phyloP scores from a whole-genome alignment of 1,140 invertebrate species.

The Nylanderia fulva region DNA sequence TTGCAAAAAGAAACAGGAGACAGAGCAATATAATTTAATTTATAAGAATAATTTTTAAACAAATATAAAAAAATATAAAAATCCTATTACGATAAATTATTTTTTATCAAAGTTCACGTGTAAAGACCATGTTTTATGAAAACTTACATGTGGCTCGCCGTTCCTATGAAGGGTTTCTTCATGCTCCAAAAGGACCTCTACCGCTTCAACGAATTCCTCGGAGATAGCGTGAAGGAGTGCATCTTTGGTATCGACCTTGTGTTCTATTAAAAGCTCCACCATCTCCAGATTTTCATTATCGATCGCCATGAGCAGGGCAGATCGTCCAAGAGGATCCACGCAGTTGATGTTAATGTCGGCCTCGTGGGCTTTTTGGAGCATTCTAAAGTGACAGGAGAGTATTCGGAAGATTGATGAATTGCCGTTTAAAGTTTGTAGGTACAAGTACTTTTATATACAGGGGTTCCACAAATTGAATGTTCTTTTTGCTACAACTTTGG shows the following conservation, averaged over 20 bases:
- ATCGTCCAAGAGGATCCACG: constrained; percentile 97
- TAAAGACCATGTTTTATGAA: neutral
- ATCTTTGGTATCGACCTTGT: constrained; percentile 96
- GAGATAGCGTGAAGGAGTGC: constrained; percentile 98
- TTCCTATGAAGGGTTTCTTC: constrained; percentile 93
- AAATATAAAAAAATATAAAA: neutral
- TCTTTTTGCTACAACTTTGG: too few species aligned
- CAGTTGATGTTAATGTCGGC: constrained; percentile 98
- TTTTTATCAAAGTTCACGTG: neutral
- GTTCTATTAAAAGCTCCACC: constrained; percentile 97
- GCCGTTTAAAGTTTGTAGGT: neutral
- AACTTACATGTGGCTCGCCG: constrained; percentile 93
- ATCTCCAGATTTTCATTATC: constrained; percentile 99
- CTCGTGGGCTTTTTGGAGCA: constrained; percentile 92
- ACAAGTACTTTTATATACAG: too few species aligned
- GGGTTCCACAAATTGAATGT: too few species aligned
- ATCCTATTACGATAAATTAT: neutral
- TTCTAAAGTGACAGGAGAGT: constrained; percentile 84
- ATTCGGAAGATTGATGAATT: constrained; percentile 46
- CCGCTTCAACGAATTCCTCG: constrained; percentile 99
- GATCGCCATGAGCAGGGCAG: constrained; percentile 97
- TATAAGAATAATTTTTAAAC: neutral
- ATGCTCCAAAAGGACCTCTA: constrained; percentile 97
- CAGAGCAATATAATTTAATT: neutral
- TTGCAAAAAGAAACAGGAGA: neutral